These are phyloP conservation scores for Synergus japonicus DNA, from an alignment of 2,888 invertebrate species.

Conservation along the genomic window DNA sequence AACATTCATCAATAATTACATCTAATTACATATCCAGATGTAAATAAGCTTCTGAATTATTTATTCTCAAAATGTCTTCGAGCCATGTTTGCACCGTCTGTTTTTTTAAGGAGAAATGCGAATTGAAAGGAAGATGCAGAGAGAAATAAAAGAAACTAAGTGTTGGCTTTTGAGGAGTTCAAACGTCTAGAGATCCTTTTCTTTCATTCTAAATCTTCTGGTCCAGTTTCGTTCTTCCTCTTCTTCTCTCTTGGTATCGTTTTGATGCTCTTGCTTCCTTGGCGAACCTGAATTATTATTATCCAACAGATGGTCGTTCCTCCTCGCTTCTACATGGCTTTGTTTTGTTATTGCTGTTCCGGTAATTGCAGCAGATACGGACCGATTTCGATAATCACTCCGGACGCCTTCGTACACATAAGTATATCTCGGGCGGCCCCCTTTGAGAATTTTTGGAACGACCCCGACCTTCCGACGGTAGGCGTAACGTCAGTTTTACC, in stretches of 20 bases:
- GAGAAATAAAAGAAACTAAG: neutral
- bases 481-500: slow-evolving; percentile 59
- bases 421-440: slow-evolving; percentile 60
- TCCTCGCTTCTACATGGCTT: slow-evolving; percentile 61
- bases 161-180: slow-evolving; percentile 2
- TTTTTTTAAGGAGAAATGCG: slow-evolving; percentile 9
- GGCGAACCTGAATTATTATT: slow-evolving; percentile 46
- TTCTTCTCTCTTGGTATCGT: slow-evolving; percentile 44
- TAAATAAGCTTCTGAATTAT: neutral
- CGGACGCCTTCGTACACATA: slow-evolving; percentile 52
- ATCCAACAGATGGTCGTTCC: slow-evolving; percentile 75
- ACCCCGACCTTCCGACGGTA: slow-evolving; percentile 68
- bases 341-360: slow-evolving; percentile 75
- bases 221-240: slow-evolving; percentile 42
- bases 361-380: slow-evolving; percentile 74
- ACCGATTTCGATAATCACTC: slow-evolving; percentile 60
- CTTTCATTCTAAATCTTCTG: slow-evolving; percentile 42
- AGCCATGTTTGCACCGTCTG: neutral
- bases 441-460: slow-evolving; percentile 68
- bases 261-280: slow-evolving; percentile 50
- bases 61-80: slow-evolving; percentile 4
- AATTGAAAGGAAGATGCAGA: slow-evolving; percentile 16
- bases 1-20: neutral
- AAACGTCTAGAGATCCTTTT: slow-evolving; percentile 17
- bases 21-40: neutral